phyloP scores from a whole-genome alignment of 2,888 invertebrate genomes.

The Tenthredo notha region DNA sequence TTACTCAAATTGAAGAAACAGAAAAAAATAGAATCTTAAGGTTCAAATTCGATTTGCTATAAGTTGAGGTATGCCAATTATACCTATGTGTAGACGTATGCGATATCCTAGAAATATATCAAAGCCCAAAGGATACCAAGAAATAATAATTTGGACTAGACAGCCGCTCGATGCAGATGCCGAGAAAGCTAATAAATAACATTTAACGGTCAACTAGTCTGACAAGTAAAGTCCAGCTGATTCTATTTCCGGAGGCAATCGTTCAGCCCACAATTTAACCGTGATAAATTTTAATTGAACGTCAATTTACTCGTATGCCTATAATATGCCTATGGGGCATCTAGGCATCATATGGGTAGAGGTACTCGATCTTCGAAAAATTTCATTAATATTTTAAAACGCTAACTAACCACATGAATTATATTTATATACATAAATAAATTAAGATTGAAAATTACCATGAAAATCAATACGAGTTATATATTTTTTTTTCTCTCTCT shows the following conservation, averaged over 20 bases:
- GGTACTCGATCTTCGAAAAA: not conserved
- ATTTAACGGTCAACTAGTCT: slow-evolving; percentile 42
- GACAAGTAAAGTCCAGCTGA: not conserved
- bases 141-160: slow-evolving; percentile 30
- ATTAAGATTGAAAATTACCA: too few species aligned
- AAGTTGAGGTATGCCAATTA: too few species aligned
- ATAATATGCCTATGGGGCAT: not conserved
- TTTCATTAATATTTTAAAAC: not conserved
- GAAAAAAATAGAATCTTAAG: not conserved
- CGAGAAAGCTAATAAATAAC: slow-evolving; percentile 45
- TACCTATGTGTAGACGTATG: not conserved
- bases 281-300: slow-evolving; percentile 18
- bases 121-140: not conserved
- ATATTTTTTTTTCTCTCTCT: too few species aligned
- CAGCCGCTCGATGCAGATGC: not conserved
- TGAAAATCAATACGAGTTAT: too few species aligned
- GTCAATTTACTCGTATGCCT: not conserved
- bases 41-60: too few species aligned
- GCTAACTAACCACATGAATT: not conserved
- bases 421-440: too few species aligned
- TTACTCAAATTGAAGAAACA: not conserved
- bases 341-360: not conserved
- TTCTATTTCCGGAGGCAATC: slow-evolving; percentile 26
- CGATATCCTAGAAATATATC: not conserved
- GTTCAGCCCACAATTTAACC: not conserved